Percentiles rank a stretch among this genome's conserved stretches.
Conservation (phyloP, 2,797 vertebrate genomes). For the Eptatretus atami region DNA sequence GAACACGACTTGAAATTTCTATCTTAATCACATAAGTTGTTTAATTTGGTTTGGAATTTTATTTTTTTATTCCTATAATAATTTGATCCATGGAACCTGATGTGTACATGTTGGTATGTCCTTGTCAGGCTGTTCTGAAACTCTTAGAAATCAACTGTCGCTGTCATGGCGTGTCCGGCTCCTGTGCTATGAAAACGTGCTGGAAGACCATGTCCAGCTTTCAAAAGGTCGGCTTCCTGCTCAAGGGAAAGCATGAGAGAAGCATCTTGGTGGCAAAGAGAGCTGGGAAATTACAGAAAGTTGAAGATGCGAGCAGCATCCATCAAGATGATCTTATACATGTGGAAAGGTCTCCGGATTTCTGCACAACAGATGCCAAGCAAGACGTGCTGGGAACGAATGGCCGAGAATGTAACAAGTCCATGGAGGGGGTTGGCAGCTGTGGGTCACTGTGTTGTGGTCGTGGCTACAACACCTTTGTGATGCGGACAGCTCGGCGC, state of each 20-base stretch:
- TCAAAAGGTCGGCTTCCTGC: constrained; percentile 34
- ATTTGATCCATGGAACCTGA: no score
- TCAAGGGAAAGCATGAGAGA: constrained; percentile 67
- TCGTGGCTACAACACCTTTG: constrained; percentile 67
- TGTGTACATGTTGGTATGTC: no score
- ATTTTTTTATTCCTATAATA: no score
- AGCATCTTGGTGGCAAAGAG: constrained; percentile 36
- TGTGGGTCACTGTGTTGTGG: constrained; percentile 84
- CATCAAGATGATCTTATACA: constrained; percentile 41
- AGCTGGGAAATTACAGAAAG: constrained; percentile 30
- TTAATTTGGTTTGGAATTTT: no score
- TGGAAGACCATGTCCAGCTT: constrained; percentile 74
- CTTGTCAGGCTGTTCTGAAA: constrained; percentile 34
- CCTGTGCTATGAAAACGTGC: constrained; percentile 79
- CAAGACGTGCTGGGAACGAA: constrained; percentile 41
- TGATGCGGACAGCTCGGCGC: constrained; percentile 45
- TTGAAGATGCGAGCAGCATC: constrained; percentile 26
- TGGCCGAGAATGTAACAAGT: constrained; percentile 56
- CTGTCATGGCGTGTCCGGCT: constrained; percentile 78
- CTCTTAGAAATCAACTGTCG: constrained; percentile 69
- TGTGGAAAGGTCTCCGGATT: constrained; percentile 65
- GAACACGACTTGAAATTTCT: no score
- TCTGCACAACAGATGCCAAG: constrained; percentile 45
- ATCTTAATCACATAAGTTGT: no score
- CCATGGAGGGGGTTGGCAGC: constrained; percentile 31